A percentile compares a stretch with the other conserved stretches of the same genome.
Evolutionary conservation across 2,113 vertebrate genomes (phyloP).

Genomic region (Pachycephala philippinensis): DNA sequence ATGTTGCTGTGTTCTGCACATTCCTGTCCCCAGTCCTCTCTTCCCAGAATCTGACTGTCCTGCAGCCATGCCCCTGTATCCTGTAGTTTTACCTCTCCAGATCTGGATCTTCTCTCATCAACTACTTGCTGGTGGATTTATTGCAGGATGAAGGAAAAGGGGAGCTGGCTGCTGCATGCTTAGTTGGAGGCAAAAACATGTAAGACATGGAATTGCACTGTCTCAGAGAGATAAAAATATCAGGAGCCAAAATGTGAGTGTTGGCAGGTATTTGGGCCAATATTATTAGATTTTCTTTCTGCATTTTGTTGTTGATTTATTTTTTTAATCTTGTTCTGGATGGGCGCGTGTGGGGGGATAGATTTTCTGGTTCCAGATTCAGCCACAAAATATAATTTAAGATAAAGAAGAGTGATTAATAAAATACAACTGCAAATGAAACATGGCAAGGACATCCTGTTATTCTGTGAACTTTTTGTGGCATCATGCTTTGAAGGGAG

Average conservation of each 20-base stretch:
- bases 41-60: not conserved
- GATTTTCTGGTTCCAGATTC: not conserved
- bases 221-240: not conserved
- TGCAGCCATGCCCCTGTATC: not conserved
- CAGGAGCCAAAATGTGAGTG: not conserved
- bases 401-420: not conserved
- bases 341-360: rapidly evolving
- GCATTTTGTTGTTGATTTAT: not conserved
- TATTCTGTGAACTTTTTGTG: not conserved
- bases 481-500: not conserved
- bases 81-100: not conserved
- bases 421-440: not conserved
- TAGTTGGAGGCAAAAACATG: not conserved
- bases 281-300: not conserved
- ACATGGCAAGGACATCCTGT: not conserved
- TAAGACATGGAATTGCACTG: not conserved
- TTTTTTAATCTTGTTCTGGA: not conserved
- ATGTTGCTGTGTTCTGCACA: not conserved
- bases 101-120: not conserved
- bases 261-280: not conserved
- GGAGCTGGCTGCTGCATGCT: not conserved
- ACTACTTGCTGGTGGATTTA: not conserved
- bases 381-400: not conserved
- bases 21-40: not conserved
- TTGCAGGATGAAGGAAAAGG: not conserved